Evolutionary conservation across 2,888 invertebrate genomes (phyloP), one percentile per base, ranked within the genome.

Genomic region (Tetranychus truncatus): DNA sequence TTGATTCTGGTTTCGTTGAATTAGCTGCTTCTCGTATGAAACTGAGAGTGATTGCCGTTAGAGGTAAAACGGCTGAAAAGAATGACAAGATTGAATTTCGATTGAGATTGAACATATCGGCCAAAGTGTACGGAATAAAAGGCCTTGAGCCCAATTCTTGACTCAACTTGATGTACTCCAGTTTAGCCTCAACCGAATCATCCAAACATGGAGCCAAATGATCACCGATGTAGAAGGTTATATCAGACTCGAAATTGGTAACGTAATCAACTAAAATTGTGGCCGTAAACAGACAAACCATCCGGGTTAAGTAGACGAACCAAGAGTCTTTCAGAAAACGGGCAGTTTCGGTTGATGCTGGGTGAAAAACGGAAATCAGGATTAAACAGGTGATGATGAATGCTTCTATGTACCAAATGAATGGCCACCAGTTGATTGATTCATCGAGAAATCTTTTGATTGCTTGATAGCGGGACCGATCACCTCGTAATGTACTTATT

Each of bases 31-130:
- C 34, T n/a, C 69, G 69, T 20, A 24, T 24, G 34, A 69, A 69
- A 69, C 34, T 69, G 11, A 69, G 34, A 20, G 69, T 69, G 11
- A 69, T 69, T 24, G 20, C 34, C 21, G 69, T 24, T 11, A 69
- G 20, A 11, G 69, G 69, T 11, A 69, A 11, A 69, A 24, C 69
- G 20, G 69, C 20, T 24, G 20, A 69, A 21, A 69, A 69, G 20
- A 69, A 69, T 1, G 69, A 69, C 3, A 69, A 21, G 6, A 69
- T 69, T 11, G 20, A 20, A 11, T 69, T 69, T 8, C 69, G 69
- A 69, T 69, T 24, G 20, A 69, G 18, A 69, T 69, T 69, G 69
- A 69, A 69, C 69, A 69, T 20, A 24, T 69, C 34, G 9, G 21
- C 69, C 20, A 69, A 5, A 24, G 69, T 69, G 5, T 24, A 20